Conservation (phyloP, 2,888 invertebrate genomes). For the Ephialtes manifestator region DNA sequence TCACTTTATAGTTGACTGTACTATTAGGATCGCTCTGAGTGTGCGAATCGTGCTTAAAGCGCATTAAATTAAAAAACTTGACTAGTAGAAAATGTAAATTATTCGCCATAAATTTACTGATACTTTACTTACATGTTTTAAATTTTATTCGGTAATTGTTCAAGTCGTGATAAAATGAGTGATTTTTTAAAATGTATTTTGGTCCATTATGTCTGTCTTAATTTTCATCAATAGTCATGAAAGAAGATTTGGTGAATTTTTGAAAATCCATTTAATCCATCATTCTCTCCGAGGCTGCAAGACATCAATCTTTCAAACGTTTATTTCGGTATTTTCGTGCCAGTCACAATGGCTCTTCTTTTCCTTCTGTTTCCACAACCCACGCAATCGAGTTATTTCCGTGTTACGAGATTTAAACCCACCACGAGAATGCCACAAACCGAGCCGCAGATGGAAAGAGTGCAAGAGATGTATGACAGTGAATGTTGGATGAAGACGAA, state of each 20-base stretch:
- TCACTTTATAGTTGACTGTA: too few relatives aligned
- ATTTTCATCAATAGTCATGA: background rate
- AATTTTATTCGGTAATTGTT: too few relatives aligned
- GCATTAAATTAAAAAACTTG: too few relatives aligned
- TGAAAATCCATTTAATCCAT: background rate
- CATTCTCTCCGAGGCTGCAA: background rate
- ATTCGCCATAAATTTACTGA: too few relatives aligned
- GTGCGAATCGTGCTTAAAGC: too few relatives aligned
- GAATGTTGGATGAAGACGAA: slow-evolving; percentile 7
- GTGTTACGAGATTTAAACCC: slow-evolving; percentile 75
- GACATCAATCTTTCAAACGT: background rate
- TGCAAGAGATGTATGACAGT: background rate
- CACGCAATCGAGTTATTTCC: slow-evolving; percentile 77
- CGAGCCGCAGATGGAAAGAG: slow-evolving; percentile 72
- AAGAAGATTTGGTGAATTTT: background rate
- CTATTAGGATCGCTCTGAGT: too few relatives aligned
- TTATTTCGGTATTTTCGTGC: slow-evolving; percentile 1
- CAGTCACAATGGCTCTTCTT: slow-evolving; percentile 34
- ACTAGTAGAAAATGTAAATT: too few relatives aligned
- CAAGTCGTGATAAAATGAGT: too few relatives aligned
- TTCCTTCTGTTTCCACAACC: slow-evolving; percentile 44
- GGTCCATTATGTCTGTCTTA: background rate
- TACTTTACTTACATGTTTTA: too few relatives aligned
- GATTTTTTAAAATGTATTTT: background rate
- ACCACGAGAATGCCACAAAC: slow-evolving; percentile 78